These are phyloP conservation scores for Lepus timidus DNA, from an alignment of 2,113 vertebrate species.

Conservation along the genomic window DNA sequence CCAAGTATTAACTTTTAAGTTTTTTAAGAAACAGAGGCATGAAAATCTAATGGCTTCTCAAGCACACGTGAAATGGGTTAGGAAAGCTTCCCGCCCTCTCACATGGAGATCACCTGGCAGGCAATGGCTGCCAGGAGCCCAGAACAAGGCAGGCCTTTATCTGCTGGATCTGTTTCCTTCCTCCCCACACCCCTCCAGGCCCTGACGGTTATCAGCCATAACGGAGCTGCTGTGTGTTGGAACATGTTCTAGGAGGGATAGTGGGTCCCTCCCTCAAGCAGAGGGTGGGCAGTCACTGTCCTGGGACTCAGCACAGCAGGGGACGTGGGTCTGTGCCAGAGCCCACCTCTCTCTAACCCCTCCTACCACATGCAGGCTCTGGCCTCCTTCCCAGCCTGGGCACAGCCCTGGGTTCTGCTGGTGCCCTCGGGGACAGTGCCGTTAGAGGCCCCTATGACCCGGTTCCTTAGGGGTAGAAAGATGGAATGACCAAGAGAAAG, in stretches of 20 bases:
- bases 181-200: neutral
- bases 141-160: neutral
- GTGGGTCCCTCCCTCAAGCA: neutral
- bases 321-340: neutral
- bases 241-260: neutral
- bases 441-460: neutral
- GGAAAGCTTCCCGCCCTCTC: neutral
- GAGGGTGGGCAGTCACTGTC: neutral
- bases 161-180: neutral
- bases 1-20: slow-evolving; percentile 17
- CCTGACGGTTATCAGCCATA: neutral
- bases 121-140: too few species aligned
- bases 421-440: neutral
- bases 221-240: neutral
- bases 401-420: neutral
- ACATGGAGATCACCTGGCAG: neutral
- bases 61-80: neutral
- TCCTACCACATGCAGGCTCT: neutral
- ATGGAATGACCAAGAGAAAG: neutral
- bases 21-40: neutral
- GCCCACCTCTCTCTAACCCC: neutral
- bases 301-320: neutral
- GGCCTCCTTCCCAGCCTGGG: neutral
- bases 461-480: neutral
- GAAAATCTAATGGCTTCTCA: neutral